Conservation (phyloP, 2,888 invertebrate species). For the Acanthosepion pharaonis region DNA sequence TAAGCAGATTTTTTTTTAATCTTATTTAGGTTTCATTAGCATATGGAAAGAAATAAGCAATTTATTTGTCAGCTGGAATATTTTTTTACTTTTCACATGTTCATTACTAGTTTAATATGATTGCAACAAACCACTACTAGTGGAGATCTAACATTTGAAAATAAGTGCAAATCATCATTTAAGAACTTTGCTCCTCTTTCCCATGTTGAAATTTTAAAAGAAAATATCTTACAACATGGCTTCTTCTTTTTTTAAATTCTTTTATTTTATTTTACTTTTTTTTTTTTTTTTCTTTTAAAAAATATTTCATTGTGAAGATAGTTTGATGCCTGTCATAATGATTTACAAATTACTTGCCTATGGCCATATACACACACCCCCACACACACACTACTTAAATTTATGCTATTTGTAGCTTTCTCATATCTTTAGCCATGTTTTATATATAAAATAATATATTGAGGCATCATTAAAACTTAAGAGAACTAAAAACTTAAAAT, state of each 20-base stretch:
- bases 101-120: neutral
- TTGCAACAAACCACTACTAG: neutral
- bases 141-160: neutral
- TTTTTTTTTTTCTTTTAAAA: too few relatives aligned
- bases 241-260: neutral
- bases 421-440: neutral
- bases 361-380: neutral
- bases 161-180: slow-evolving; percentile 13
- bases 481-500: neutral
- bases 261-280: neutral
- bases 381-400: too few relatives aligned
- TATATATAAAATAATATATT: neutral
- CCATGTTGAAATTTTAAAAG: slow-evolving; percentile 13
- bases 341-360: neutral
- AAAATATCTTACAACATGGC: neutral
- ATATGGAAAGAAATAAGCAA: neutral
- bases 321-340: slow-evolving; percentile 6
- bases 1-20: neutral
- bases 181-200: too few relatives aligned
- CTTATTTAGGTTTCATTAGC: neutral
- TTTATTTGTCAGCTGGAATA: neutral
- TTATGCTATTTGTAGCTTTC: too few relatives aligned
- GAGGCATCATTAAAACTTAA: neutral
- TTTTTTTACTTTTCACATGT: neutral
- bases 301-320: neutral